Evolutionary conservation across 2,113 vertebrate genomes (phyloP).

Genomic region (Lophotis ruficrista): DNA sequence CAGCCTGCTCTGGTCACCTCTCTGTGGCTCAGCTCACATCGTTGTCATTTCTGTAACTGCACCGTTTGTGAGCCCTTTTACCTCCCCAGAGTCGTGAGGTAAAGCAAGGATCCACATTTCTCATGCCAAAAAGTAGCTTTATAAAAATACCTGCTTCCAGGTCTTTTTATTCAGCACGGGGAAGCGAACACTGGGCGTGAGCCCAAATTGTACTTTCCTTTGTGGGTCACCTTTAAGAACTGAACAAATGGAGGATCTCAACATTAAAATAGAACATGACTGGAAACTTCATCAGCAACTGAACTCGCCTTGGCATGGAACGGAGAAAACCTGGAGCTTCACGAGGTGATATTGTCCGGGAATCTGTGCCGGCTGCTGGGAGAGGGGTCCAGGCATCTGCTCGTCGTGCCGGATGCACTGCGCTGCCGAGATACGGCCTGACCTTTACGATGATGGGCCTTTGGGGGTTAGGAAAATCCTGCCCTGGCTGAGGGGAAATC

Average conservation of each 20-base stretch:
- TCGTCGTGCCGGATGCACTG: not conserved
- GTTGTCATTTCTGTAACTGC: not conserved
- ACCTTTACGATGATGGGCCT: not conserved
- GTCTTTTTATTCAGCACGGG: not conserved
- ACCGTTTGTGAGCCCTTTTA: not conserved
- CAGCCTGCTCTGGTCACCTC: not conserved
- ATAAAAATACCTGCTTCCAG: slow-evolving; percentile 13
- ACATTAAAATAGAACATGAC: slow-evolving; percentile 25
- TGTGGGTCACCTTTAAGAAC: slow-evolving; percentile 34
- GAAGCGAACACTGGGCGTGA: slow-evolving; percentile 22
- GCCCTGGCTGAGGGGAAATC: not conserved
- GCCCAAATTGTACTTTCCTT: slow-evolving; percentile 39
- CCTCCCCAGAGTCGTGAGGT: not conserved
- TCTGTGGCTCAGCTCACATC: not conserved
- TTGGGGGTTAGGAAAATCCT: not conserved
- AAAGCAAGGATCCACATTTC: not conserved
- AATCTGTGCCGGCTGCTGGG: not conserved
- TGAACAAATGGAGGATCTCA: slow-evolving; percentile 51
- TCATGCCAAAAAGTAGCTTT: not conserved
- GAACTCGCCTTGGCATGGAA: not conserved
- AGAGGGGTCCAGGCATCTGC: not conserved
- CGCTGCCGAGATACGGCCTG: not conserved
- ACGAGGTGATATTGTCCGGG: rapidly evolving
- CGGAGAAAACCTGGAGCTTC: not conserved
- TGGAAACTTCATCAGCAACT: slow-evolving; percentile 46